These are phyloP conservation scores for Anneissia japonica DNA, from an alignment of 35 echinoderm and acorn worm species.

Conservation along the genomic window DNA sequence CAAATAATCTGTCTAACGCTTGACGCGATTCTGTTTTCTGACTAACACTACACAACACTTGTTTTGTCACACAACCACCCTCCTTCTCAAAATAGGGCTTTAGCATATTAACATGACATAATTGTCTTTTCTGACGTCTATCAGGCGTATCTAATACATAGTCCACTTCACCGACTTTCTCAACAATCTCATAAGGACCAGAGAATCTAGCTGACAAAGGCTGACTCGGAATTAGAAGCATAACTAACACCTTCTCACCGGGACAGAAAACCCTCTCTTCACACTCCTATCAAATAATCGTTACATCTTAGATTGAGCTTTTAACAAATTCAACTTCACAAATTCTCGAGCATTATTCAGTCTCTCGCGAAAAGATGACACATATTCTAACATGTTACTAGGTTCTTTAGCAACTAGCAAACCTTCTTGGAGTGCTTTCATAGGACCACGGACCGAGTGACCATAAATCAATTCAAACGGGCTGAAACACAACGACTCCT, in stretches of 20 bases:
- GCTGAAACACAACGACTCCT: conserved; percentile 44
- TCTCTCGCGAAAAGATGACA: conserved; percentile 20
- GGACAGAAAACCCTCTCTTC: not conserved
- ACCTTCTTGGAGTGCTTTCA: conserved; percentile 37
- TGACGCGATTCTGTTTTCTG: no score
- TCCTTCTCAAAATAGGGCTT: not conserved
- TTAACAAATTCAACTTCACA: conserved; percentile 19
- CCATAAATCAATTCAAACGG: conserved; percentile 52
- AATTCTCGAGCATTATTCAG: conserved; percentile 15
- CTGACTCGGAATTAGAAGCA: conserved; percentile 12
- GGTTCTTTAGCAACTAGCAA: not conserved
- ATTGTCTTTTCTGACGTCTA: not conserved
- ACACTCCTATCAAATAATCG: conserved; percentile 18
- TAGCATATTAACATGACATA: conserved; percentile 26
- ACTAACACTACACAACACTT: not conserved
- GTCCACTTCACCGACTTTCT: not conserved
- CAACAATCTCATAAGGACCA: not conserved
- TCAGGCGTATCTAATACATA: not conserved
- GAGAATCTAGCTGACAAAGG: conserved; percentile 3
- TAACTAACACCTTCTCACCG: conserved; percentile 29
- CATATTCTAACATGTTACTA: conserved; percentile 43
- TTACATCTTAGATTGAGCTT: conserved; percentile 33
- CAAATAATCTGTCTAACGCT: no score
- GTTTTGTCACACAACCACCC: not conserved
- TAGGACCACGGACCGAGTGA: conserved; percentile 56